Percentiles rank a stretch among this genome's conserved stretches.
Conservation (phyloP, 2,797 vertebrate species). For the Rhadinocentrus ornatus region DNA sequence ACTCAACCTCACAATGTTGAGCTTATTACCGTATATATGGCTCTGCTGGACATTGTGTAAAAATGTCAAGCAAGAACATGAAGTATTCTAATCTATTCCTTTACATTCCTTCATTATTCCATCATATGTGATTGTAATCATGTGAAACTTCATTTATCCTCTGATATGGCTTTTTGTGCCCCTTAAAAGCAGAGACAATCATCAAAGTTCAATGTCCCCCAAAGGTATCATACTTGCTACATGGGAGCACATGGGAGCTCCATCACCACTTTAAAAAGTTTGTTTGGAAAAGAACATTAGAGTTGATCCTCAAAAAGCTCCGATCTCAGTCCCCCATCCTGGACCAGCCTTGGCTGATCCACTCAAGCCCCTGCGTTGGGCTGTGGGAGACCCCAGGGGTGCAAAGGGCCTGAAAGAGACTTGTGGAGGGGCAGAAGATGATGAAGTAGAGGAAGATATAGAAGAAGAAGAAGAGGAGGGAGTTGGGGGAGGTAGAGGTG, state of each 20-base stretch:
- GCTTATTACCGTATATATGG: conserved; percentile 47
- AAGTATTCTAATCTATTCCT: conserved; percentile 42
- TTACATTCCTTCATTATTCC: conserved; percentile 54
- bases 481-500: conserved; percentile 60
- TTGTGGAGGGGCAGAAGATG: conserved; percentile 67
- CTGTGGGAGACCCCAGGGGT: conserved; percentile 71
- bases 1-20: conserved; percentile 42
- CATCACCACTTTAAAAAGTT: conserved; percentile 48
- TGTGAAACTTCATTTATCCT: conserved; percentile 45
- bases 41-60: conserved; percentile 54
- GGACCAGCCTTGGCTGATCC: conserved; percentile 81
- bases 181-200: conserved; percentile 47
- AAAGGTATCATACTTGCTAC: conserved; percentile 46
- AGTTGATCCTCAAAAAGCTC: conserved; percentile 86
- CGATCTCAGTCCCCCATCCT: conserved; percentile 91
- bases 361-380: conserved; percentile 73
- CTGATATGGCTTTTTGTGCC: conserved; percentile 75
- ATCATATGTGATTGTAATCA: conserved; percentile 48
- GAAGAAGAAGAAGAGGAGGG: conserved; percentile 69
- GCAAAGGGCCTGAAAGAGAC: conserved; percentile 84
- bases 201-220: conserved; percentile 38
- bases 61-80: conserved; percentile 44
- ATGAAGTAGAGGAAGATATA: conserved; percentile 66
- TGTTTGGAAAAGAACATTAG: conserved; percentile 10
- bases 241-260: conserved; percentile 31